phyloP scores from a whole-genome alignment of 1,140 invertebrate species.

The Elymnias hypermnestra region DNA sequence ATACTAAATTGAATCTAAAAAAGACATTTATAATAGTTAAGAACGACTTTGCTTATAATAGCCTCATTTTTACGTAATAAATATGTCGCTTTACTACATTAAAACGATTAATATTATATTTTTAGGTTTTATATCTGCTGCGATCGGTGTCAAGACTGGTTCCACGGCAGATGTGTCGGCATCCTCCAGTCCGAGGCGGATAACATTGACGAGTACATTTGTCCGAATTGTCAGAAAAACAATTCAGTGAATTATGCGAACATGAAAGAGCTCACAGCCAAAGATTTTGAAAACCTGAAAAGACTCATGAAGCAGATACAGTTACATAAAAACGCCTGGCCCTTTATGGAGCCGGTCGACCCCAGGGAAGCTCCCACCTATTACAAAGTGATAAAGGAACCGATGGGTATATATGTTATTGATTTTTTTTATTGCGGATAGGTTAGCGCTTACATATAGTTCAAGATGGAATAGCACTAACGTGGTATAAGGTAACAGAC shows the following conservation, averaged over 20 bases:
- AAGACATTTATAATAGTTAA: no score
- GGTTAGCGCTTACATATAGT: no score
- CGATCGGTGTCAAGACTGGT: slow-evolving; percentile 99
- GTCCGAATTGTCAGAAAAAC: slow-evolving; percentile 95
- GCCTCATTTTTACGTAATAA: no score
- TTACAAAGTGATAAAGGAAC: slow-evolving; percentile 98
- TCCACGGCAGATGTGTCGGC: slow-evolving; percentile 97
- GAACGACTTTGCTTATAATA: no score
- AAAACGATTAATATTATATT: no score
- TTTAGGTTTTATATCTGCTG: slow-evolving; percentile 96
- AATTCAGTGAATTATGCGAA: slow-evolving; percentile 92
- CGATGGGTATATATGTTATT: slow-evolving; percentile 89
- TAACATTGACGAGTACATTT: slow-evolving; percentile 96
- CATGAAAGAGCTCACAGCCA: slow-evolving; percentile 88
- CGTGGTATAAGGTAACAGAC: no score
- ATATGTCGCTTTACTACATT: no score
- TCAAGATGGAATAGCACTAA: no score
- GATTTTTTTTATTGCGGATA: no score
- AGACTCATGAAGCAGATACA: slow-evolving; percentile 94
- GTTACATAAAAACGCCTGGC: slow-evolving; percentile 96
- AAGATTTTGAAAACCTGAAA: slow-evolving; percentile 90
- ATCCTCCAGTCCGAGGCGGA: slow-evolving; percentile 96
- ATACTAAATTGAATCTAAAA: no score
- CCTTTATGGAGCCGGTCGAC: slow-evolving; percentile 97
- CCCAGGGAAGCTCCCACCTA: slow-evolving; percentile 96